Evolutionary conservation across 1,140 invertebrate species (phyloP), one percentile per base, ranked within the genome.

Genomic region (Aphaenogaster floridana): DNA sequence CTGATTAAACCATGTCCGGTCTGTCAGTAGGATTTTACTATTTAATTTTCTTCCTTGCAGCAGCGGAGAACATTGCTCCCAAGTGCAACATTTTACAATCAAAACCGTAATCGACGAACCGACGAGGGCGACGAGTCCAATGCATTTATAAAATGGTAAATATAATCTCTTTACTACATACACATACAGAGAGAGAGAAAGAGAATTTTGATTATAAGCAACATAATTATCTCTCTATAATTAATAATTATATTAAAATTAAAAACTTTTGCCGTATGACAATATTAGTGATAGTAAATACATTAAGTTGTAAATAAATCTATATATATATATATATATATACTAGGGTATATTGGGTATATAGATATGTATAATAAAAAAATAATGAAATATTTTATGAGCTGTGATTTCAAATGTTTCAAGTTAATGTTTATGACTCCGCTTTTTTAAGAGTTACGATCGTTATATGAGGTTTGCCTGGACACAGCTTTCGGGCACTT

Each of bases 21-120:
- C 57, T 84, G 80, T 84, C 80, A 84, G 57, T 84, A 74, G 80
- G 13, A 84, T 76, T 84, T 74, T 84, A 74, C 69, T 84, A 61
- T 84, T 84, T 74, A 84, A 74, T 84, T 76, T 50, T 84, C 42
- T 39, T 84, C 42, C 64, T 71, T 71, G 50, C 64, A 52, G 50
- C 34, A 17, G 42, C 42, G 11, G 9, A 71, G 8, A 69, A 45
- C 57, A 61, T 39, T 74, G 28, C 11, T 34, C n/a, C 42, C 42
- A 17, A 63, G 21, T 36, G 15, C 21, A 81, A 68, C 39, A 52
- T 59, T 83, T 83, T 48, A 74, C 34, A n/a, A 66, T 83, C 42
- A 34, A 81, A 71, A 39, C 36, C 48, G 52, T 42, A 52, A 83
- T 83, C 68, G 68, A 59, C 42, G 13, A 17, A 84, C 45, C 21